phyloP scores from a whole-genome alignment of 2,888 invertebrate genomes.

The Brassicogethes aeneus region DNA sequence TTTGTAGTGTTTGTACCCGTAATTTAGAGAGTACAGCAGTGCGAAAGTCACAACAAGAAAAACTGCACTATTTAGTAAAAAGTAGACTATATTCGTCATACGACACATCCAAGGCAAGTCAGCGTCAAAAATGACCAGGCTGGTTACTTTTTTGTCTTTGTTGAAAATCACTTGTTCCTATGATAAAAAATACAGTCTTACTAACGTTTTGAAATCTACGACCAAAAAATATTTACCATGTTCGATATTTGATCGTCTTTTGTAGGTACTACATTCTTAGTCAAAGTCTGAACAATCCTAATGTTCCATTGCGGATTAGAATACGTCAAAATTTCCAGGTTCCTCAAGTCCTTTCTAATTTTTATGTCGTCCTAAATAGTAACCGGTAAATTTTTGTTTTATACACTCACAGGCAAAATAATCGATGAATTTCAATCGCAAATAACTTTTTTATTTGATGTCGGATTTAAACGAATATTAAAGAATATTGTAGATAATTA shows the following conservation, averaged over 20 bases:
- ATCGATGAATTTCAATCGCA: too few species aligned
- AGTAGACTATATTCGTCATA: slow-evolving; percentile 50
- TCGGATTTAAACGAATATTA: too few species aligned
- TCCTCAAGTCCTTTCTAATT: slow-evolving; percentile 50
- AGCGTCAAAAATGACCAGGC: slow-evolving; percentile 49
- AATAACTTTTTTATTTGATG: too few species aligned
- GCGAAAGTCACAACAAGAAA: slow-evolving; percentile 27
- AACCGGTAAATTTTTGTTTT: too few species aligned
- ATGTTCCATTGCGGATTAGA: slow-evolving; percentile 69
- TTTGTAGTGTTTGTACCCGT: slow-evolving; percentile 43
- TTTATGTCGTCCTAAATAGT: slow-evolving; percentile 37
- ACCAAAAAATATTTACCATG: too few species aligned
- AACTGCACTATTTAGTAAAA: slow-evolving; percentile 33
- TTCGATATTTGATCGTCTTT: slow-evolving; percentile 31
- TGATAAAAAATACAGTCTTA: slow-evolving; percentile 20
- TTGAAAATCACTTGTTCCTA: slow-evolving; percentile 47
- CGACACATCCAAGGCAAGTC: slow-evolving; percentile 55
- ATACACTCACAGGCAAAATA: too few species aligned
- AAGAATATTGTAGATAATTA: too few species aligned
- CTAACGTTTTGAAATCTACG: too few species aligned
- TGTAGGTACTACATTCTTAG: slow-evolving; percentile 30
- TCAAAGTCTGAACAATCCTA: slow-evolving; percentile 44
- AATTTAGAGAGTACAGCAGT: slow-evolving; percentile 36
- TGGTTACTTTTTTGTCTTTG: slow-evolving; percentile 46
- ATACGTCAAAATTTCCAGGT: slow-evolving; percentile 58